These are phyloP conservation scores for Octopus sinensis DNA, from an alignment of 1,140 invertebrate species.

Conservation along the genomic window DNA sequence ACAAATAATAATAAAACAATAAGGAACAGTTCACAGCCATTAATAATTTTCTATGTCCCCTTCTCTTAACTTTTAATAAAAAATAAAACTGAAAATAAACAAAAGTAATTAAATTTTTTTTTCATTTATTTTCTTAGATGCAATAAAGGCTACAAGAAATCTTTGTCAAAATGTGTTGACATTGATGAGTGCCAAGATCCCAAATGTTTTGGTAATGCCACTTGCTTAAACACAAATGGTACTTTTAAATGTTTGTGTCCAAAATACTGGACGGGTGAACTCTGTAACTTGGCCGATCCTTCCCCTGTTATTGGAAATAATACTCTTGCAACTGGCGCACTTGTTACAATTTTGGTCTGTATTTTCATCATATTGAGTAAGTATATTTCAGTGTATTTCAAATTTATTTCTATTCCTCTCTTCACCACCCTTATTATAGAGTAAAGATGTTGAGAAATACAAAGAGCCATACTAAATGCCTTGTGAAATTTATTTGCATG, in stretches of 20 bases:
- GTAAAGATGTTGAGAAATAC: no score
- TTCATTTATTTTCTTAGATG: not conserved
- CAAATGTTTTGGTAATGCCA: slow-evolving; percentile 50
- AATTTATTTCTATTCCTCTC: no score
- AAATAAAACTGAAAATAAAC: not conserved
- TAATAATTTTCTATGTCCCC: no score
- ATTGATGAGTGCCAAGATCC: slow-evolving; percentile 33
- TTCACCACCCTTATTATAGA: no score
- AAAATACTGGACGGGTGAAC: slow-evolving; percentile 86
- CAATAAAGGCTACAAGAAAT: not conserved
- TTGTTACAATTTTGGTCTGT: slow-evolving; percentile 52
- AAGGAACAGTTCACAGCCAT: no score
- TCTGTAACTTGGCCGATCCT: slow-evolving; percentile 70
- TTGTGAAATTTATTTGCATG: no score
- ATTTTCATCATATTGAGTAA: slow-evolving; percentile 49
- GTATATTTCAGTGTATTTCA: slow-evolving; percentile 23
- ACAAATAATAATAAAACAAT: no score
- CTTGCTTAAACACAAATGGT: slow-evolving; percentile 33
- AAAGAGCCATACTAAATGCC: no score
- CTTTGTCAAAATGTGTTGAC: slow-evolving; percentile 19
- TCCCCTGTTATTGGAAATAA: slow-evolving; percentile 29
- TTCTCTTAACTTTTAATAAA: no score
- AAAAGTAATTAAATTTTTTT: not conserved
- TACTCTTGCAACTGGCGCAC: slow-evolving; percentile 45
- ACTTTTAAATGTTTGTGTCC: slow-evolving; percentile 61